Conservation (phyloP, 2,797 vertebrate species). For the Diplodus sargus region DNA sequence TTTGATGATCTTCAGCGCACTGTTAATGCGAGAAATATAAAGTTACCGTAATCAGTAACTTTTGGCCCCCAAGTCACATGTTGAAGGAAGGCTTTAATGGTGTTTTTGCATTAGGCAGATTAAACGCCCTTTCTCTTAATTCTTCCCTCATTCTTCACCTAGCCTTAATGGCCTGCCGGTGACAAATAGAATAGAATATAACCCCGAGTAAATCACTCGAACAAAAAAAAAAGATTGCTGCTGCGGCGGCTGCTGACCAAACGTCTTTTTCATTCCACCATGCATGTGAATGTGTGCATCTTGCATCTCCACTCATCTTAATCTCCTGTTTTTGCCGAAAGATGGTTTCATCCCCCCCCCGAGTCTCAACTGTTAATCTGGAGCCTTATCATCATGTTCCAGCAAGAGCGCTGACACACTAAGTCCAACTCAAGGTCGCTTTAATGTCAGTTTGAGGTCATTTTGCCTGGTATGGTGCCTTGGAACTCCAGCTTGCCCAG, state of each 20-base stretch:
- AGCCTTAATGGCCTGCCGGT: constrained; percentile 46
- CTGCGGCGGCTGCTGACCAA: constrained; percentile 59
- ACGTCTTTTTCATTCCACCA: constrained; percentile 37
- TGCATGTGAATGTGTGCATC: constrained; percentile 50
- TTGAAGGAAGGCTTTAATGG: constrained; percentile 71
- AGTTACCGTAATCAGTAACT: constrained; percentile 39
- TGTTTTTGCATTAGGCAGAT: constrained; percentile 76
- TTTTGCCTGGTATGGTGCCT: constrained; percentile 66
- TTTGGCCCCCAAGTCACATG: constrained; percentile 43
- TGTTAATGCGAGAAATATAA: constrained; percentile 71
- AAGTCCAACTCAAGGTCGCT: constrained; percentile 80
- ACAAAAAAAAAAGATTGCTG: constrained; percentile 38
- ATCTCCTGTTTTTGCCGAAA: constrained; percentile 70
- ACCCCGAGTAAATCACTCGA: constrained; percentile 60
- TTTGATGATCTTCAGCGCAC: constrained; percentile 60
- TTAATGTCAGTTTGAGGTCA: constrained; percentile 84
- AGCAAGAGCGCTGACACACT: constrained; percentile 73
- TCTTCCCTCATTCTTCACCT: constrained; percentile 57
- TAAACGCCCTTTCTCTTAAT: constrained; percentile 63
- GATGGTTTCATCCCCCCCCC: constrained; percentile 57
- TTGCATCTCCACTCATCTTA: constrained; percentile 60
- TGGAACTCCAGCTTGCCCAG: constrained; percentile 71
- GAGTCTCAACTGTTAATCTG: constrained; percentile 78
- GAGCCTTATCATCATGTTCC: constrained; percentile 81
- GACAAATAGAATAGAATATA: constrained; percentile 50